A percentile compares a stretch with the other conserved stretches of the same genome.
These are phyloP conservation scores for Accipiter cooperii DNA, from an alignment of 2,113 vertebrate species.

Conservation along the genomic window DNA sequence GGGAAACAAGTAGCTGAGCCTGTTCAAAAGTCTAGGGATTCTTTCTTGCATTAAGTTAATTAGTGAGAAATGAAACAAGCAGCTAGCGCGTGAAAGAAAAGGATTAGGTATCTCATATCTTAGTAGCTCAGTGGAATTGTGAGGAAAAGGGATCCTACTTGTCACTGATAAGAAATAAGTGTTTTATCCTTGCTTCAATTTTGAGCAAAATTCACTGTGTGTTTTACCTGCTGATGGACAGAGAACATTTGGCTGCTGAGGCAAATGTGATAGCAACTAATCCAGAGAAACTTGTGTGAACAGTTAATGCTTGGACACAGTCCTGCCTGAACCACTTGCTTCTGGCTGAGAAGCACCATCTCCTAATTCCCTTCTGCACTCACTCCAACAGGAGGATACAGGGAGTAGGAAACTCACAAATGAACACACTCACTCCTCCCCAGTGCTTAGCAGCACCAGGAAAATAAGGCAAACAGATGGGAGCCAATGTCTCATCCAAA, in stretches of 20 bases:
- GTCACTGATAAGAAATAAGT: neutral
- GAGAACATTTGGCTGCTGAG: neutral
- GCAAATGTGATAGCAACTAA: neutral
- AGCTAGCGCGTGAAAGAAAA: neutral
- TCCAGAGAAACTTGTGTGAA: neutral
- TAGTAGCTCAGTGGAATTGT: neutral
- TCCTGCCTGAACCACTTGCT: neutral
- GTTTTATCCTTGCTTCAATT: neutral
- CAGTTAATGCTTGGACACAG: neutral
- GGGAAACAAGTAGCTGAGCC: neutral
- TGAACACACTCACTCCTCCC: constrained; percentile 1
- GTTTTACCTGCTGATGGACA: neutral
- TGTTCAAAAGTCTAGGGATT: neutral
- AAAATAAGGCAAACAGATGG: constrained; percentile 51
- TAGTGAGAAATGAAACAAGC: constrained; percentile 34
- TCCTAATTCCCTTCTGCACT: neutral
- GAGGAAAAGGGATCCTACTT: neutral
- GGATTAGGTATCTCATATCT: neutral
- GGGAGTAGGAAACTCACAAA: neutral
- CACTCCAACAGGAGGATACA: neutral
- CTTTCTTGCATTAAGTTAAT: constrained; percentile 38
- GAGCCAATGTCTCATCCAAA: constrained; percentile 30
- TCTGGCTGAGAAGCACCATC: neutral
- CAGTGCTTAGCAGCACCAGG: neutral
- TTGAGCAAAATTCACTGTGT: neutral